These are phyloP conservation scores for Procambarus clarkii DNA, from an alignment of 1,140 invertebrate genomes.

Conservation along the genomic window DNA sequence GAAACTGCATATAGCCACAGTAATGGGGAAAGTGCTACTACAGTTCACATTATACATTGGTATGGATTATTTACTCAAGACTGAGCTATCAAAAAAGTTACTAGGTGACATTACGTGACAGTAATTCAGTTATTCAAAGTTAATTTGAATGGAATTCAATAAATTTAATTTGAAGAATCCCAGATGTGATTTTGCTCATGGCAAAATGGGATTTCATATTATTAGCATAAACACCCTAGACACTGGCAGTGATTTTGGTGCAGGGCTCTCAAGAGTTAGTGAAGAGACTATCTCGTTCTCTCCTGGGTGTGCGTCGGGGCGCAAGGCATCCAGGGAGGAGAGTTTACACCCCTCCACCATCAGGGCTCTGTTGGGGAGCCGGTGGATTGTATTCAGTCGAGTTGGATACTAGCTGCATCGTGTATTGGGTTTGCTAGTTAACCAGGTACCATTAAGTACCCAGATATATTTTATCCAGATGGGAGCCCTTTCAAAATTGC, in stretches of 20 bases:
- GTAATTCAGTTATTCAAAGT: background rate
- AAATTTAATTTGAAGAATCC: background rate
- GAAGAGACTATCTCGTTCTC: background rate
- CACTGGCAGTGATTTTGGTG: background rate
- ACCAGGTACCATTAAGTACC: background rate
- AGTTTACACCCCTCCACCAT: slow-evolving; percentile 4
- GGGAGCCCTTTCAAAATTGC: slow-evolving; percentile 19
- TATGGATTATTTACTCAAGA: background rate
- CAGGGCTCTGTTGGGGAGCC: background rate
- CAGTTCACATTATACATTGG: background rate
- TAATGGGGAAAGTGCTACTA: background rate
- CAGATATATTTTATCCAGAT: background rate
- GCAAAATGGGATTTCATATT: background rate
- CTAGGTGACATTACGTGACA: background rate
- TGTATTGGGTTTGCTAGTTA: slow-evolving; percentile 2
- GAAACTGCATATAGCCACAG: slow-evolving; percentile 17
- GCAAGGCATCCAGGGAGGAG: slow-evolving; percentile 9
- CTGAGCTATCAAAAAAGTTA: background rate
- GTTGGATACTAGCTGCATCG: background rate
- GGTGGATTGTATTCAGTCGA: background rate
- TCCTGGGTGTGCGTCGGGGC: background rate
- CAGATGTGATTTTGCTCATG: background rate
- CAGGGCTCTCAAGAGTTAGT: background rate
- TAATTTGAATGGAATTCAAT: background rate
- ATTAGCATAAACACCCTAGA: background rate